phyloP scores from a whole-genome alignment of 30 jellyfish, hydroid and myxozoan species.

The Hydra vulgaris region DNA sequence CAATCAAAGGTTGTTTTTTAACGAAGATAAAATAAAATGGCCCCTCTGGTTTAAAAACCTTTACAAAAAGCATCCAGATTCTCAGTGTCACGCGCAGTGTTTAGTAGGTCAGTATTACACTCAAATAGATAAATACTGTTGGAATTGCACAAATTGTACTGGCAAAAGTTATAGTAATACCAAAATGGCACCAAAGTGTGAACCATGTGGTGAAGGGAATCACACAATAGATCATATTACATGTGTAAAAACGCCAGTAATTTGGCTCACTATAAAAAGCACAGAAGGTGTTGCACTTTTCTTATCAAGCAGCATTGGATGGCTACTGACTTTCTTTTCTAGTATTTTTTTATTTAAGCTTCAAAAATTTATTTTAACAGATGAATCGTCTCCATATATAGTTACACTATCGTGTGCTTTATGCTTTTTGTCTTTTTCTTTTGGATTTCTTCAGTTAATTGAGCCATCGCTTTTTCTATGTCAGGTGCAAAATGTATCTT shows the following conservation, averaged over 20 bases:
- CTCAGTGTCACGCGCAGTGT: conserved; percentile 59
- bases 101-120: conserved; percentile 51
- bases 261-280: conserved; percentile 26
- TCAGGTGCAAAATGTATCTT: conserved; percentile 42
- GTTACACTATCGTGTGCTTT: conserved; percentile 19
- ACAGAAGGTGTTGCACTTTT: conserved; percentile 56
- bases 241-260: conserved; percentile 57
- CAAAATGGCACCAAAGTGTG: conserved; percentile 42
- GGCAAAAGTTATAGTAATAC: conserved; percentile 28
- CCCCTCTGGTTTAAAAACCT: conserved; percentile 24
- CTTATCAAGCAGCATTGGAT: conserved; percentile 37
- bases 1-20: conserved; percentile 1
- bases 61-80: conserved; percentile 17
- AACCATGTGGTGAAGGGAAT: conserved; percentile 32
- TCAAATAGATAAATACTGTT: conserved; percentile 59
- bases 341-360: not conserved
- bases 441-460: conserved; percentile 43
- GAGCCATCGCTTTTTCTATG: conserved; percentile 54
- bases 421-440: conserved; percentile 35
- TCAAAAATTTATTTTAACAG: not conserved
- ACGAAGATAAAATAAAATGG: conserved; percentile 36
- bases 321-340: not conserved
- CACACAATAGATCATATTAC: conserved; percentile 47
- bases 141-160: conserved; percentile 59
- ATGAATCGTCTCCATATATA: not conserved